Conservation (phyloP, 53 echinoderm and acorn worm species). For the Arbacia lixula region DNA sequence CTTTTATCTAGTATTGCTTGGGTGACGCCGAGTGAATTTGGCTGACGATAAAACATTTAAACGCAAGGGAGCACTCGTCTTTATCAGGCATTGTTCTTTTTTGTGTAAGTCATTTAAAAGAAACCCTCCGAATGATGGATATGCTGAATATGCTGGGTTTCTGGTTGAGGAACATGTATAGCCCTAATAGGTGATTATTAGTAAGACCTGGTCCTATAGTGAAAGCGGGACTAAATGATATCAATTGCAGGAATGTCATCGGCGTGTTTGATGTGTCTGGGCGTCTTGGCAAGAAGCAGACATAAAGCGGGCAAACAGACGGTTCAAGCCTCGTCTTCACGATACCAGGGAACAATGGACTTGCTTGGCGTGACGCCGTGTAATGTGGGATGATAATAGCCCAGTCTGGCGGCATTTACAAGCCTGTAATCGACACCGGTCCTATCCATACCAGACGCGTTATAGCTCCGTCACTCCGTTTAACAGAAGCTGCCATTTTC, state of each 20-base stretch:
- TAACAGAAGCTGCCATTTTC: too few relatives aligned
- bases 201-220: constrained; percentile 10
- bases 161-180: constrained; percentile 1
- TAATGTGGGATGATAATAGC: too few relatives aligned
- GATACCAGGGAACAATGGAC: too few relatives aligned
- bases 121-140: background rate
- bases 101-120: constrained; percentile 31
- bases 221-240: constrained; percentile 7
- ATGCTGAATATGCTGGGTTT: background rate
- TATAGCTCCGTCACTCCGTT: too few relatives aligned
- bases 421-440: too few relatives aligned
- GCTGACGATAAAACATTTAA: constrained; percentile 42
- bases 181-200: constrained; percentile 39
- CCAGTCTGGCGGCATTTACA: too few relatives aligned
- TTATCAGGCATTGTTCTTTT: constrained; percentile 35
- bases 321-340: too few relatives aligned
- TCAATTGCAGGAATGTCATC: background rate
- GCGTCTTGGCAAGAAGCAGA: background rate
- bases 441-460: too few relatives aligned
- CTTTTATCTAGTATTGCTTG: too few relatives aligned
- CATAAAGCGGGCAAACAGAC: too few relatives aligned
- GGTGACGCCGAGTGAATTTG: too few relatives aligned
- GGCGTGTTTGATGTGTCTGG: background rate
- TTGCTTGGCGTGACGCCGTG: too few relatives aligned
- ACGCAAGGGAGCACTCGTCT: constrained; percentile 21